Evolutionary conservation across 2,888 invertebrate species (phyloP).

Genomic region (Tineola bisselliella): DNA sequence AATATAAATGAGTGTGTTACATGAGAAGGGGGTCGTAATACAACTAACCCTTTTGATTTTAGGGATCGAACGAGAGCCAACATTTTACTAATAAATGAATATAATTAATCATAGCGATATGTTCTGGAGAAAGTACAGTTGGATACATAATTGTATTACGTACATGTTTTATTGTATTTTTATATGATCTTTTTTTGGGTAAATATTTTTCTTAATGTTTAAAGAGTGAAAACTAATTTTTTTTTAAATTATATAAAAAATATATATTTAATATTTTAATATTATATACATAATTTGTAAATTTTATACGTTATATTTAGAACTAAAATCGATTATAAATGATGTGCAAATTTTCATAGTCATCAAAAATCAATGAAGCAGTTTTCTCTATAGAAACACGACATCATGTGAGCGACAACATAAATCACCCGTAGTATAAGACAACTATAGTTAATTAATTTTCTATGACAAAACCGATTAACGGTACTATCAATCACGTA

Average conservation of each 20-base stretch:
- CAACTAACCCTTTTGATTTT: slow-evolving; percentile 45
- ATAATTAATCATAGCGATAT: slow-evolving; percentile 61
- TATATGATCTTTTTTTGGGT: too few species aligned
- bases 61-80: slow-evolving; percentile 31
- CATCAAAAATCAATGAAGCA: slow-evolving; percentile 58
- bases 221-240: too few species aligned
- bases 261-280: too few species aligned
- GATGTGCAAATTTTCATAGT: slow-evolving; percentile 23
- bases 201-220: too few species aligned
- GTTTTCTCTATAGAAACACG: not conserved
- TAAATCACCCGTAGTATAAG: slow-evolving; percentile 6
- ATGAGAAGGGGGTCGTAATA: slow-evolving; percentile 15
- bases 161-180: too few species aligned
- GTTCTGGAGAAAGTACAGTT: slow-evolving; percentile 3
- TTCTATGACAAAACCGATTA: not conserved
- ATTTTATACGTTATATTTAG: slow-evolving; percentile 14
- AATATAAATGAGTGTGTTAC: slow-evolving; percentile 5
- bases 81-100: slow-evolving; percentile 63
- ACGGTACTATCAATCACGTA: not conserved
- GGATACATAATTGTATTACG: not conserved
- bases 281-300: too few species aligned
- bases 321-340: slow-evolving; percentile 8
- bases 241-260: too few species aligned
- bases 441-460: not conserved
- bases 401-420: slow-evolving; percentile 1